Evolutionary conservation across 2,888 invertebrate genomes (phyloP).

Genomic region (Agonopterix heracliana): DNA sequence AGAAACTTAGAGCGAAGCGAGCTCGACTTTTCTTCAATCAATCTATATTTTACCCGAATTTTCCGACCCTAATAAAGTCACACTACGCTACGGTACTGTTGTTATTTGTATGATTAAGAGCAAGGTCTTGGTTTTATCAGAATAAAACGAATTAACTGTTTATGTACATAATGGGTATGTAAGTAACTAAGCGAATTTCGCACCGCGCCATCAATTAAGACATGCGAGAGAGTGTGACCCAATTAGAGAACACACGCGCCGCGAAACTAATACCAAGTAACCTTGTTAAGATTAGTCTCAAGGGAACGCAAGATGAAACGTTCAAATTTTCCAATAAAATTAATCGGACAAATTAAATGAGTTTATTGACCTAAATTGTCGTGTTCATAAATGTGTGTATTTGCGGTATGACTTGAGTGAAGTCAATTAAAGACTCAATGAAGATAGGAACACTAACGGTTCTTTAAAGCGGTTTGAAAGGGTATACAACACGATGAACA

Average conservation of each 20-base stretch:
- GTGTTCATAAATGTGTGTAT: neutral
- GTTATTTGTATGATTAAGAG: too few species aligned
- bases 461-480: too few species aligned
- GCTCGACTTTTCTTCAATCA: too few species aligned
- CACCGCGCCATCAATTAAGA: conserved; percentile 56
- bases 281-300: conserved; percentile 52
- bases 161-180: too few species aligned
- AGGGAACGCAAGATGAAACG: conserved; percentile 36
- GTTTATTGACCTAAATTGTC: neutral
- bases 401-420: neutral
- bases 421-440: neutral
- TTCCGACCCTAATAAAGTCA: too few species aligned
- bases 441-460: too few species aligned
- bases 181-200: conserved; percentile 26
- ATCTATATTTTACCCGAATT: too few species aligned
- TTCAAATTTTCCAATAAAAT: conserved; percentile 37
- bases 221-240: conserved; percentile 48
- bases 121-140: too few species aligned
- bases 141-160: too few species aligned
- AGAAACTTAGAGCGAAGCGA: too few species aligned
- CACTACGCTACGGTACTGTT: too few species aligned
- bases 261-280: conserved; percentile 44
- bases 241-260: conserved; percentile 55
- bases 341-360: conserved; percentile 14
- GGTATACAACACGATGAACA: conserved; percentile 1